phyloP scores from a whole-genome alignment of 35 echinoderm and acorn worm species.

The Nesometra sesokonis region DNA sequence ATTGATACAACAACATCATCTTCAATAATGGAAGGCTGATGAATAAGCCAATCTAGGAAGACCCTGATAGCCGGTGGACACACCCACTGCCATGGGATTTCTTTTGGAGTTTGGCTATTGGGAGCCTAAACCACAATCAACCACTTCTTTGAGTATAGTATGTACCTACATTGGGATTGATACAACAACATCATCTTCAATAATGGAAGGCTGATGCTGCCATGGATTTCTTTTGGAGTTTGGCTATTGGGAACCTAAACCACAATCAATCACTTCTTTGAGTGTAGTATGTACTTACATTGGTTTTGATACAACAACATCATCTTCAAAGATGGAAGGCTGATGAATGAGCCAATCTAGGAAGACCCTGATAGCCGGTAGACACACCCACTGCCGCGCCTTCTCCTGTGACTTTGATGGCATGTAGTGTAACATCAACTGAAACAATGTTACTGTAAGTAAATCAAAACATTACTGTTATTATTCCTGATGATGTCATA shows the following conservation, averaged over 20 bases:
- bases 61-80: slow-evolving; percentile 56
- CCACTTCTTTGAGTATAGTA: too few species aligned
- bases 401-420: slow-evolving; percentile 45
- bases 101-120: too few species aligned
- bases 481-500: too few species aligned
- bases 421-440: slow-evolving; percentile 74
- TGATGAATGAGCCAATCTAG: slow-evolving; percentile 70
- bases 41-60: slow-evolving; percentile 55
- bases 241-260: too few species aligned
- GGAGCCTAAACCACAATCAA: too few species aligned
- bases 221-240: too few species aligned
- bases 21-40: slow-evolving; percentile 57
- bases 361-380: slow-evolving; percentile 59
- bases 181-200: slow-evolving; percentile 50
- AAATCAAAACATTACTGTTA: too few species aligned
- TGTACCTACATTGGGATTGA: slow-evolving; percentile 68
- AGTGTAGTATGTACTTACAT: slow-evolving; percentile 79
- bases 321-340: slow-evolving; percentile 59
- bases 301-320: slow-evolving; percentile 46
- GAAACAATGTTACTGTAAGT: slow-evolving; percentile 51
- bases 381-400: slow-evolving; percentile 30
- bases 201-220: slow-evolving; percentile 43
- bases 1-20: slow-evolving; percentile 58
- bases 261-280: too few species aligned
- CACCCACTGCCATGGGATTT: slow-evolving; percentile 22